phyloP scores from a whole-genome alignment of 2,797 vertebrate genomes.

The Poliocrania exsul region DNA sequence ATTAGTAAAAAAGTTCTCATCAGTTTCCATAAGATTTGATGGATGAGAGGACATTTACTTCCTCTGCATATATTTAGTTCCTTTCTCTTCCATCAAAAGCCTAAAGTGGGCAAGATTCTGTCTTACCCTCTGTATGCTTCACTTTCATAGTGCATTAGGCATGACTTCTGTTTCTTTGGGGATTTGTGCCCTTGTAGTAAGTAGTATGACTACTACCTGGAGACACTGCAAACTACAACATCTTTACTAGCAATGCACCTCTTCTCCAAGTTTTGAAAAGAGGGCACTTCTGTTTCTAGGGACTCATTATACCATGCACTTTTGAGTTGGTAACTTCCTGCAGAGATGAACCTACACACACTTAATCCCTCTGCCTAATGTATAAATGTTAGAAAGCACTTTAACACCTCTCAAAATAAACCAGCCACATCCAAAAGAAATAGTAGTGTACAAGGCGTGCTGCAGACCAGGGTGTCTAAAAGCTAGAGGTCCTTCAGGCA shows the following conservation, averaged over 20 bases:
- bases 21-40: neutral
- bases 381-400: neutral
- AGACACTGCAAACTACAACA: neutral
- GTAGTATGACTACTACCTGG: neutral
- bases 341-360: neutral
- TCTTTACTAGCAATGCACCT: neutral
- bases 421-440: neutral
- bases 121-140: neutral
- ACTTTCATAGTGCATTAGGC: neutral
- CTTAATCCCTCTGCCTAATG: neutral
- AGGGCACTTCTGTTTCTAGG: neutral
- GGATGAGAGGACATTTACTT: neutral
- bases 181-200: neutral
- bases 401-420: neutral
- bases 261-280: neutral
- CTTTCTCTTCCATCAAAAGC: neutral
- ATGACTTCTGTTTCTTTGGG: neutral
- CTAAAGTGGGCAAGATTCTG: neutral
- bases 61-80: accelerated
- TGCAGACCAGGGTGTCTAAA: neutral
- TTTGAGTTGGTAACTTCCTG: neutral
- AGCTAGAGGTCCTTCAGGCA: neutral
- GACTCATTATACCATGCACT: too few relatives aligned
- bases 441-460: accelerated
- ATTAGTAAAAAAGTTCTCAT: neutral